A percentile compares a stretch with the other conserved stretches of the same genome.
Evolutionary conservation across 2,888 invertebrate genomes (phyloP).

Genomic region (Eupithecia pulchellata): DNA sequence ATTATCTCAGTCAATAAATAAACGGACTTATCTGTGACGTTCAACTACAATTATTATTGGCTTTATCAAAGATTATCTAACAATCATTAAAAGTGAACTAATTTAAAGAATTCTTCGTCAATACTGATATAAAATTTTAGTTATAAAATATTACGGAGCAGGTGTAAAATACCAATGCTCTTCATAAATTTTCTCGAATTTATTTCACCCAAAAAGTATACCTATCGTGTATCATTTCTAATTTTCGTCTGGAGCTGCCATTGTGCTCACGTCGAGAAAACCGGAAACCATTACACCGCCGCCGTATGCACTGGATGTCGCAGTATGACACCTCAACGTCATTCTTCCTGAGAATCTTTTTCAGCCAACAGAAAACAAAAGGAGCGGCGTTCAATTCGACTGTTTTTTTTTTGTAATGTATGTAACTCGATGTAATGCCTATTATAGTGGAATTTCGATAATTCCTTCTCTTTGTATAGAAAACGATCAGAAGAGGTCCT

Average conservation of each 20-base stretch:
- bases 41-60: too few relatives aligned
- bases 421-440: too few relatives aligned
- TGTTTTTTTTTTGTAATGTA: not conserved
- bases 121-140: too few relatives aligned
- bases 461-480: too few relatives aligned
- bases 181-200: conserved; percentile 46
- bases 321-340: conserved; percentile 56
- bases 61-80: too few relatives aligned
- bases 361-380: not conserved
- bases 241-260: conserved; percentile 70
- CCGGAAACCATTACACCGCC: conserved; percentile 80
- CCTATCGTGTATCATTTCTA: conserved; percentile 68
- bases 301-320: conserved; percentile 70
- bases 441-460: too few relatives aligned
- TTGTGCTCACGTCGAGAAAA: conserved; percentile 72
- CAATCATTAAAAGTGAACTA: too few relatives aligned
- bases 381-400: not conserved
- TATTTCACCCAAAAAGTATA: conserved; percentile 58
- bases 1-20: too few relatives aligned
- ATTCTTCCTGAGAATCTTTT: conserved; percentile 47
- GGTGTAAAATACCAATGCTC: not conserved
- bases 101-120: too few relatives aligned
- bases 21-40: too few relatives aligned
- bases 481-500: too few relatives aligned
- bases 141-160: too few relatives aligned